A percentile compares a stretch with the other conserved stretches of the same genome.
These are phyloP conservation scores for Callimorpha dominula DNA, from an alignment of 2,888 invertebrate genomes.

Conservation along the genomic window DNA sequence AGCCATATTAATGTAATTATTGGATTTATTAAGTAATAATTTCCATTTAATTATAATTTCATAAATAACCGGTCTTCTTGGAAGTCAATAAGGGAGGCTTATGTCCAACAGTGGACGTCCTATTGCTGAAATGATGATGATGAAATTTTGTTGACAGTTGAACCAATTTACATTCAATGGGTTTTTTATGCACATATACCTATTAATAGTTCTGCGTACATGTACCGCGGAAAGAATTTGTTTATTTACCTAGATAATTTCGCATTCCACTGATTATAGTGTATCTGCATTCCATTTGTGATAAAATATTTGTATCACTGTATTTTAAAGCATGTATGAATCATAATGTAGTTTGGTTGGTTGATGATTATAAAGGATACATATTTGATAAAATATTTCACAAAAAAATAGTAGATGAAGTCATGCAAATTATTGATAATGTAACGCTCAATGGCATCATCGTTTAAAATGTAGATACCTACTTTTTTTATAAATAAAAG, in stretches of 20 bases:
- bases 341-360: constrained; percentile 55
- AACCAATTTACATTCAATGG: neutral
- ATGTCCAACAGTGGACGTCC: no score
- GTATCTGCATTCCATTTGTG: constrained; percentile 55
- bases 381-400: constrained; percentile 60
- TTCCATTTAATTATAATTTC: no score
- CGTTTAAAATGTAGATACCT: constrained; percentile 33
- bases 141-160: no score
- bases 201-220: neutral
- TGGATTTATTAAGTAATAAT: no score
- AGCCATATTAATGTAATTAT: no score
- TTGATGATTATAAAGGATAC: constrained; percentile 59
- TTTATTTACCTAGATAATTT: constrained; percentile 47
- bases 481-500: constrained; percentile 39
- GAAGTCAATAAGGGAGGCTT: no score
- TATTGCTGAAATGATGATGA: no score
- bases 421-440: constrained; percentile 61
- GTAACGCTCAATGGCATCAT: constrained; percentile 46
- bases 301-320: constrained; percentile 62
- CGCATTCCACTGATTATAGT: constrained; percentile 56
- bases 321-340: constrained; percentile 57
- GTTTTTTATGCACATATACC: neutral
- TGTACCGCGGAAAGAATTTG: constrained; percentile 35
- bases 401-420: constrained; percentile 63
- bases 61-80: no score